phyloP scores from a whole-genome alignment of 2,888 invertebrate species.

The Melangyna quadrimaculata region DNA sequence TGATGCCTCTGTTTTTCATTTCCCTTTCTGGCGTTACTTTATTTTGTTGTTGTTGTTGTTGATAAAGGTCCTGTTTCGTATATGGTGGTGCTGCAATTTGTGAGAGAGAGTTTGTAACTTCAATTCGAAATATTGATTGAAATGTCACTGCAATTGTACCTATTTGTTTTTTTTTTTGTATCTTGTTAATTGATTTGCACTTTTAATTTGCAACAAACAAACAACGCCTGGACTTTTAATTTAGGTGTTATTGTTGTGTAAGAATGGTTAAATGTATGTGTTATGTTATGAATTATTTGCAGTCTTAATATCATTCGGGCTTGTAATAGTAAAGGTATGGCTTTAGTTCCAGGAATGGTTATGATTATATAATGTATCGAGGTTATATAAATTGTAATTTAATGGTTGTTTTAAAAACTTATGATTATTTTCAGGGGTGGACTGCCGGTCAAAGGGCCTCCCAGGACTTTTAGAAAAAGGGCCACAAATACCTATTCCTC shows the following conservation, averaged over 20 bases:
- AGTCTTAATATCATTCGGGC: too few species aligned
- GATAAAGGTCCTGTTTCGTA: background rate
- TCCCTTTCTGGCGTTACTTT: constrained; percentile 3
- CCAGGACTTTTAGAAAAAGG: too few species aligned
- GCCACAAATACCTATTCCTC: too few species aligned
- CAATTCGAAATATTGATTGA: constrained; percentile 54
- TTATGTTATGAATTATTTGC: too few species aligned
- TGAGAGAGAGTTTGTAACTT: constrained; percentile 45
- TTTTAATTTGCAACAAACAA: constrained; percentile 49
- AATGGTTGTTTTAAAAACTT: too few species aligned
- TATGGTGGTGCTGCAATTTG: background rate
- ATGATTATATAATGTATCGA: too few species aligned
- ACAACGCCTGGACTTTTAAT: constrained; percentile 29
- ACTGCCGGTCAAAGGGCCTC: too few species aligned
- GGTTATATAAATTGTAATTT: too few species aligned
- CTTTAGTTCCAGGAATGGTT: too few species aligned
- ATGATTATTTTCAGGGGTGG: too few species aligned
- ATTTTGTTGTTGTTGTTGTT: background rate
- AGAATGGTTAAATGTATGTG: background rate
- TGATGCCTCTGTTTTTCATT: constrained; percentile 30
- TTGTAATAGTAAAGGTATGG: too few species aligned
- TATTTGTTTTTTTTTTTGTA: too few species aligned
- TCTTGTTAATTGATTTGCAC: constrained; percentile 61
- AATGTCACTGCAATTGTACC: constrained; percentile 62
- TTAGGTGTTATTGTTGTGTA: constrained; percentile 10